phyloP scores from a whole-genome alignment of 2,888 invertebrate genomes.

The Alentia gelatinosa region DNA sequence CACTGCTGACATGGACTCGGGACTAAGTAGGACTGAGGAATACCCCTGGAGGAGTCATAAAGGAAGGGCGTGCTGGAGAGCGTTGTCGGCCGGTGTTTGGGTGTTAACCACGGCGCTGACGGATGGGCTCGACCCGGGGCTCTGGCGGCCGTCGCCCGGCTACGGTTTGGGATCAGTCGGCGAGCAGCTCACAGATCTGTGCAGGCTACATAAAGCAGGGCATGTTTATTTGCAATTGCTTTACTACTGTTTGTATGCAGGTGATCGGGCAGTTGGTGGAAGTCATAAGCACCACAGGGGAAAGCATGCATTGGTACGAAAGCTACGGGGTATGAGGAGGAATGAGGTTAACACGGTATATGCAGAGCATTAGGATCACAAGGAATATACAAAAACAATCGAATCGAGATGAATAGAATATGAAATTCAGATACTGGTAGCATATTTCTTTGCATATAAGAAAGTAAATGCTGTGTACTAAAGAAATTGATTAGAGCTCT shows the following conservation, averaged over 20 bases:
- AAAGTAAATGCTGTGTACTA: too few species aligned
- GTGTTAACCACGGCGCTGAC: background rate
- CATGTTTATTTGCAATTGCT: background rate
- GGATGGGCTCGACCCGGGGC: background rate
- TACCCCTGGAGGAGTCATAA: background rate
- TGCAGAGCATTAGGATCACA: too few species aligned
- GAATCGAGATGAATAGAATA: too few species aligned
- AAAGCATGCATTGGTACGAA: too few species aligned
- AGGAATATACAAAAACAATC: too few species aligned
- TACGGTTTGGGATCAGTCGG: background rate
- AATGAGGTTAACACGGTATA: too few species aligned
- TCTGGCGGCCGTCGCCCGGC: background rate
- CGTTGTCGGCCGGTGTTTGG: background rate
- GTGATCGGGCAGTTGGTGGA: too few species aligned
- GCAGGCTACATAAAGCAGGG: background rate
- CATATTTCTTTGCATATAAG: too few species aligned
- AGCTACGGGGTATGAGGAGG: too few species aligned
- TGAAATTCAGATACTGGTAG: too few species aligned
- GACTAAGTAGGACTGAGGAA: slow-evolving; percentile 17
- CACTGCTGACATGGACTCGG: slow-evolving; percentile 22
- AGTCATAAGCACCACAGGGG: too few species aligned
- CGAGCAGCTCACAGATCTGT: background rate
- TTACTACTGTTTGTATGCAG: background rate
- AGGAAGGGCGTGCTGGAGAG: background rate
- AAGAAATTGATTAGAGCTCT: too few species aligned